These are phyloP conservation scores for Manis pentadactyla DNA, from an alignment of 2,797 vertebrate genomes.

Conservation along the genomic window DNA sequence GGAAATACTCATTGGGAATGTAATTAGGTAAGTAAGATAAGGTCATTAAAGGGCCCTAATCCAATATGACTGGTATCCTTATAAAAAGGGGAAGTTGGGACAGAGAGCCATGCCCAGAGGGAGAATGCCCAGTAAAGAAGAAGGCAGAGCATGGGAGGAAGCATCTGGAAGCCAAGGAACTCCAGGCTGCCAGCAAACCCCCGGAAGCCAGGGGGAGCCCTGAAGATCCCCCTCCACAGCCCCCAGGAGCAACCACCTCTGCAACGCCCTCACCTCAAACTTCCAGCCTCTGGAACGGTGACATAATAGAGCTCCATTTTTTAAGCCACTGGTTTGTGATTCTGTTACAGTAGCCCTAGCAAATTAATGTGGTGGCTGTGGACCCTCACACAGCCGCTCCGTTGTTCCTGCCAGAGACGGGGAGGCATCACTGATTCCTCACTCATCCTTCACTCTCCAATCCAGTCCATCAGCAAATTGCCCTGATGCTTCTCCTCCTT, in stretches of 20 bases:
- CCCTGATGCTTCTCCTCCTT: background rate
- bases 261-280: background rate
- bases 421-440: background rate
- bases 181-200: background rate
- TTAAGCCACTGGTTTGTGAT: background rate
- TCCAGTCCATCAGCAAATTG: background rate
- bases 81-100: constrained; percentile 17
- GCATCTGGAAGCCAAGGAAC: background rate
- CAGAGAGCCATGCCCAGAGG: background rate
- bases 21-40: constrained; percentile 15
- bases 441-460: background rate
- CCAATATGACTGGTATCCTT: background rate
- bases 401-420: background rate
- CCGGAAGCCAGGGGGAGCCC: background rate
- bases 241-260: background rate
- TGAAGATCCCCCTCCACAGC: background rate
- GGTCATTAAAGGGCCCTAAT: background rate
- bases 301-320: background rate
- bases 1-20: background rate
- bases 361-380: background rate
- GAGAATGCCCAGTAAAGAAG: background rate
- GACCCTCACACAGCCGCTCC: too few species aligned
- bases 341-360: background rate
- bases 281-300: background rate
- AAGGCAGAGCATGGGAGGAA: background rate